Base-by-base conservation (phyloP, 2,888 invertebrate genomes). In the Lasioglossum villosulum region DNA sequence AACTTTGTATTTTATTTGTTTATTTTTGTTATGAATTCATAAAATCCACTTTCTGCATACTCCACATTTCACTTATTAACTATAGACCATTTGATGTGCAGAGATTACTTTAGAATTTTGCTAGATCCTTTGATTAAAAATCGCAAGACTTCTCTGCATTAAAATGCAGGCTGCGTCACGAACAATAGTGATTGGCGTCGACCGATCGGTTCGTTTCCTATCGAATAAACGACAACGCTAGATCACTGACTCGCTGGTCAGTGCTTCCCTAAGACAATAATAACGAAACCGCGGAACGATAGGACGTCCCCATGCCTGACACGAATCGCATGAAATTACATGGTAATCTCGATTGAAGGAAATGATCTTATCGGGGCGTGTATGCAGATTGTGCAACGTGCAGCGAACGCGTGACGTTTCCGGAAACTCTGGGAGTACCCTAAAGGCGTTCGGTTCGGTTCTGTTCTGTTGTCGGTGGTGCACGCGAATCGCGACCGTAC, bases 291-390 rank as follows among this genome's bases (percentile, higher is more conserved):
- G 37, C 27, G 63, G 74, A 66, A 59, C 63, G 45, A 23, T 78
- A 78, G 68, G 39, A 34, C 52, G 75, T 80, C 84, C 30, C n/a
- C n/a, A 19, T 14, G 66, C 16, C 76, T 72, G 79, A 86, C 70
- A 88, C 42, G 88, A 88, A 88, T 70, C 76, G 87, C 82, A 80
- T 85, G 75, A 91, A 90, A 92, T 92, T 90, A 88, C 86, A 90
- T 82, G 63, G 88, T 82, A 85, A 90, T 91, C 92, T 84, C 87
- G 85, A 91, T 92, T 88, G 84, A 84, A 80, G 85, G 71, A 80
- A 83, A 90, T 63, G 88, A 90, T 92, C 84, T 90, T 90, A 90
- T 90, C 91, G 82, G 71, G 78, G 68, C 85, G 82, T 81, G 76
- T 72, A 82, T 84, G 86, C 75, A 85, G 83, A 87, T 89, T 80